Evolutionary conservation across 2,113 vertebrate species (phyloP).

Genomic region (Trematomus loennbergii): DNA sequence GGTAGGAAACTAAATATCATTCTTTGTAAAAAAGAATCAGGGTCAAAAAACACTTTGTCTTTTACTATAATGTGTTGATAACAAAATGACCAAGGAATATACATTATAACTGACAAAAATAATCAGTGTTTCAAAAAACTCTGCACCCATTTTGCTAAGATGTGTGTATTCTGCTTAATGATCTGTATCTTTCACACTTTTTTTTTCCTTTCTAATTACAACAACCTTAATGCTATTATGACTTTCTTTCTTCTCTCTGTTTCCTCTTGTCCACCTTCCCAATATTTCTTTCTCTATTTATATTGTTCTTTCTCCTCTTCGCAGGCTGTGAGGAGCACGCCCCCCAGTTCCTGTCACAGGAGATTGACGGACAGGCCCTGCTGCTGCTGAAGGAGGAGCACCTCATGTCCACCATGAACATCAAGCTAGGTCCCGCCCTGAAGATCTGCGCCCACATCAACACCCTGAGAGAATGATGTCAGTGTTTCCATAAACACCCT

Average conservation of each 20-base stretch:
- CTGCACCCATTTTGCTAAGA: too few relatives aligned
- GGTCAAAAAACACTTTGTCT: too few relatives aligned
- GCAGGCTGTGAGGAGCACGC: slow-evolving; percentile 96
- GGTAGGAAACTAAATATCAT: too few relatives aligned
- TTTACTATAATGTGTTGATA: too few relatives aligned
- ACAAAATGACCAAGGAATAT: too few relatives aligned
- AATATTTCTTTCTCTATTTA: background rate
- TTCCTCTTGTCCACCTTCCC: background rate
- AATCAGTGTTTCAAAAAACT: too few relatives aligned
- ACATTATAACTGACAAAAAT: too few relatives aligned
- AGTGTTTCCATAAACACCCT: background rate
- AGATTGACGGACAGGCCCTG: slow-evolving; percentile 97
- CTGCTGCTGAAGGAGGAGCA: slow-evolving; percentile 97
- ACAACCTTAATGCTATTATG: too few relatives aligned
- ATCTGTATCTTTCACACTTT: background rate
- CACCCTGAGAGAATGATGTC: slow-evolving; percentile 90
- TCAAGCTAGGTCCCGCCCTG: slow-evolving; percentile 97
- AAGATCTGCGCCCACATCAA: slow-evolving; percentile 99
- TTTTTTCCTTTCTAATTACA: background rate
- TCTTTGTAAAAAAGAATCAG: too few relatives aligned
- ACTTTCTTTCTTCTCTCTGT: background rate
- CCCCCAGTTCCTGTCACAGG: slow-evolving; percentile 94
- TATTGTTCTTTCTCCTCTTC: background rate
- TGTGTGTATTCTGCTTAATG: too few relatives aligned
- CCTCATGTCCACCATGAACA: slow-evolving; percentile 99